These are phyloP conservation scores for Drosophila leonis DNA, from an alignment of 2,888 invertebrate species.

Conservation along the genomic window DNA sequence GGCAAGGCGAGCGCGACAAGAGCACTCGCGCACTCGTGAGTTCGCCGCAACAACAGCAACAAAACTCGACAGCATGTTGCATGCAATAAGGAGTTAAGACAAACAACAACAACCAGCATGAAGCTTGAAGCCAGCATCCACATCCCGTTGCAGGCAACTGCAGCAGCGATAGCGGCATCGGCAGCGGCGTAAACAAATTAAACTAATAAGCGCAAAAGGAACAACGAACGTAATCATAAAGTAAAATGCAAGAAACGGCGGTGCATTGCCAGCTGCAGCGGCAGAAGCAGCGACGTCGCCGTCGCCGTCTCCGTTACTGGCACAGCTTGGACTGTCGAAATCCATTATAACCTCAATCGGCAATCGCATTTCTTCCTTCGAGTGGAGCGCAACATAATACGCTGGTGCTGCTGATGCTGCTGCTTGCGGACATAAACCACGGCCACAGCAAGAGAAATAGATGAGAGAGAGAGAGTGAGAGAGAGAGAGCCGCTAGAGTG, in stretches of 20 bases:
- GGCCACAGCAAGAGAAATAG: constrained; percentile 5
- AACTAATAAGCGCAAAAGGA: constrained; percentile 77
- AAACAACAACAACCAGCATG: constrained; percentile 30
- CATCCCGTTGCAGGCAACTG: constrained; percentile 46
- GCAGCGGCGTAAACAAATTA: constrained; percentile 70
- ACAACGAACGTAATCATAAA: constrained; percentile 68
- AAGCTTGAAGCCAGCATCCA: constrained; percentile 27
- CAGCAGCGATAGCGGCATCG: constrained; percentile 41
- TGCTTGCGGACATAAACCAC: constrained; percentile 60
- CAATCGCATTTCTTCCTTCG: constrained; percentile 82
- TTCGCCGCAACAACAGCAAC: constrained; percentile 60
- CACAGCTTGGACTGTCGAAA: constrained; percentile 80
- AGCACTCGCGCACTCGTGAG: constrained; percentile 52
- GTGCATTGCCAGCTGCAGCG: constrained; percentile 23
- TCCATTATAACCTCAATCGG: constrained; percentile 83
- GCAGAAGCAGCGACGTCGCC: constrained; percentile 33
- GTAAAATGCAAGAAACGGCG: constrained; percentile 55
- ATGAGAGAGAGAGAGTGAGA: background rate
- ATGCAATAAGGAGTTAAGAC: constrained; percentile 57
- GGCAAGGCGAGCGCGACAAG: constrained; percentile 30
- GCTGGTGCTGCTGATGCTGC: constrained; percentile 40
- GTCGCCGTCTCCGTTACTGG: constrained; percentile 43
- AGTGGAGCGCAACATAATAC: constrained; percentile 70
- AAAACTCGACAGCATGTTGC: constrained; percentile 73
- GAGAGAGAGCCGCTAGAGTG: constrained; percentile 9